Conservation (phyloP, 92 coral and sea anemone species). For the Meandrina meandrites region DNA sequence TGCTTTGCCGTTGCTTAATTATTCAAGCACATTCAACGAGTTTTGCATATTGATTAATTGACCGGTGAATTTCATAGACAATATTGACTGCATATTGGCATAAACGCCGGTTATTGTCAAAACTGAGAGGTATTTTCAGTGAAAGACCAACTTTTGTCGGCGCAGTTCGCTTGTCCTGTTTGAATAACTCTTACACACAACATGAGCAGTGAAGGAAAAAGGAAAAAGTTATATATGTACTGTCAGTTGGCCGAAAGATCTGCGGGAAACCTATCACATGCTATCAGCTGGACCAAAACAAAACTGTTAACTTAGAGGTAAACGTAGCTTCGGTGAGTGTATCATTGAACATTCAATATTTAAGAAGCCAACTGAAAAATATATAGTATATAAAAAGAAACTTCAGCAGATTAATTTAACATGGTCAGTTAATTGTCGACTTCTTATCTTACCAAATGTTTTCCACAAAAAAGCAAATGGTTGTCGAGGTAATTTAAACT, state of each 20-base stretch:
- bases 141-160: neutral
- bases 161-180: neutral
- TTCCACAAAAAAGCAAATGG: neutral
- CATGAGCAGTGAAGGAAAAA: neutral
- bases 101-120: neutral
- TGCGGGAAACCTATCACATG: neutral
- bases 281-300: neutral
- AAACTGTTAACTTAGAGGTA: neutral
- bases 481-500: neutral
- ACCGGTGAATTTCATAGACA: neutral
- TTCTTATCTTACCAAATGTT: neutral
- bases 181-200: neutral
- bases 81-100: neutral
- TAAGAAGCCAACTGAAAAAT: neutral
- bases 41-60: constrained; percentile 27
- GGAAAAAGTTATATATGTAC: neutral
- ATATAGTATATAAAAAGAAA: neutral
- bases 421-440: neutral
- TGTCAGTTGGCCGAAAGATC: neutral
- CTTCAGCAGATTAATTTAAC: neutral
- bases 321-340: neutral
- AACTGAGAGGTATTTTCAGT: neutral
- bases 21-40: neutral
- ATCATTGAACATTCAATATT: neutral
- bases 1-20: neutral